These are phyloP conservation scores for Beroe ovata DNA, from an alignment of 37 sponge, comb jelly and placozoan genomes.

Conservation along the genomic window DNA sequence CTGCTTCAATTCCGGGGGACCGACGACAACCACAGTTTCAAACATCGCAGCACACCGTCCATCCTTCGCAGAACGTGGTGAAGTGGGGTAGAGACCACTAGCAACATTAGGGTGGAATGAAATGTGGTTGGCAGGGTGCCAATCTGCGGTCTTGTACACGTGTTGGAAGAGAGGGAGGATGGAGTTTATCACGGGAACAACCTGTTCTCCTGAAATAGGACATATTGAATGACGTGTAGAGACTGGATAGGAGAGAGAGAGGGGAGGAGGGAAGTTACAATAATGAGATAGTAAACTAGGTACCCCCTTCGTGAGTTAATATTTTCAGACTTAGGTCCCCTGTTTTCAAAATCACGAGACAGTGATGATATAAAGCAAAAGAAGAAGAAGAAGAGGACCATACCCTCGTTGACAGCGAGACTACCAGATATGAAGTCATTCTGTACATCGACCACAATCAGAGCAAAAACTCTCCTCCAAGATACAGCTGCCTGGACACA, in stretches of 20 bases:
- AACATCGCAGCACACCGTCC: neutral
- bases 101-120: constrained; percentile 48
- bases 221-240: too few species aligned
- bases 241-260: neutral
- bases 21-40: constrained; percentile 6
- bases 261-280: neutral
- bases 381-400: neutral
- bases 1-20: constrained; percentile 43
- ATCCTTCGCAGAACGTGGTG: neutral
- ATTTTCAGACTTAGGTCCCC: too few species aligned
- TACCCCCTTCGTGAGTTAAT: too few species aligned
- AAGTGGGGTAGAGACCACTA: constrained; percentile 9
- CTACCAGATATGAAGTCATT: constrained; percentile 47
- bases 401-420: constrained; percentile 57
- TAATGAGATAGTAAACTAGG: too few species aligned
- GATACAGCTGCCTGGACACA: neutral
- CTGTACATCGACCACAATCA: constrained; percentile 48
- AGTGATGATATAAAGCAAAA: too few species aligned
- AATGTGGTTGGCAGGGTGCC: constrained; percentile 58
- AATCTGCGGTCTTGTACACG: constrained; percentile 52
- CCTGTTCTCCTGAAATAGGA: constrained; percentile 32
- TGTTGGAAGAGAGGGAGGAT: neutral
- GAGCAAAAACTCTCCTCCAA: constrained; percentile 19
- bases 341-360: too few species aligned
- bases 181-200: constrained; percentile 34